phyloP scores from a whole-genome alignment of 1,140 invertebrate genomes.

The Carposina sasakii region DNA sequence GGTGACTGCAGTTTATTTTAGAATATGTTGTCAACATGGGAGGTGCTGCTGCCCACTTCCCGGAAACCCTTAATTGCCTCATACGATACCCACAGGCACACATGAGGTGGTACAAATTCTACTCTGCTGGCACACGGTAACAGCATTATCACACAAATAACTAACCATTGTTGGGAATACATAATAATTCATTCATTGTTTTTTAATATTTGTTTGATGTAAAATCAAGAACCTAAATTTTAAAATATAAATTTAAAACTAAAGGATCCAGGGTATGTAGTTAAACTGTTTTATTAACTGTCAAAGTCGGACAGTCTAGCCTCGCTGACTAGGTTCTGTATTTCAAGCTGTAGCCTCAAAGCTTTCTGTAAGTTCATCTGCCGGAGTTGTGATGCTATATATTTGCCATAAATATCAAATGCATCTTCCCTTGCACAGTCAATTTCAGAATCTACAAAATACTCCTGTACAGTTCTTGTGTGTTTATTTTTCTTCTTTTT shows the following conservation, averaged over 20 bases:
- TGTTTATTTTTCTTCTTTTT: constrained; percentile 25
- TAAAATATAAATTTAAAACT: not conserved
- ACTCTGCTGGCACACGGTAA: too few species aligned
- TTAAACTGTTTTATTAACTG: not conserved
- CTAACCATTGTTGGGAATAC: too few species aligned
- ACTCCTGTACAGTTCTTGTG: constrained; percentile 24
- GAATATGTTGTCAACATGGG: too few species aligned
- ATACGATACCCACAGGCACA: too few species aligned
- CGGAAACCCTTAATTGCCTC: too few species aligned
- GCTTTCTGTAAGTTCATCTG: constrained; percentile 45
- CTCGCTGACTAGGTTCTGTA: constrained; percentile 46
- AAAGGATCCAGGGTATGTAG: too few species aligned
- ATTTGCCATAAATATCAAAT: constrained; percentile 59
- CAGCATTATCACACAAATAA: too few species aligned
- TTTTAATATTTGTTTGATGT: not conserved
- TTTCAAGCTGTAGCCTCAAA: constrained; percentile 42
- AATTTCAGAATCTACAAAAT: too few species aligned
- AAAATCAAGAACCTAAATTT: not conserved
- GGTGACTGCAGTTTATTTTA: too few species aligned
- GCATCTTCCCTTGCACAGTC: constrained; percentile 46
- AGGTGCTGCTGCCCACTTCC: too few species aligned
- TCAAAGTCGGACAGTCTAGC: constrained; percentile 38
- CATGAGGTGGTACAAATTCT: too few species aligned
- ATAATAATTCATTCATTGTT: not conserved
- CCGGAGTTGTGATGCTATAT: constrained; percentile 45